Conservation (phyloP, 2,797 vertebrate genomes). For the Poecilia picta region DNA sequence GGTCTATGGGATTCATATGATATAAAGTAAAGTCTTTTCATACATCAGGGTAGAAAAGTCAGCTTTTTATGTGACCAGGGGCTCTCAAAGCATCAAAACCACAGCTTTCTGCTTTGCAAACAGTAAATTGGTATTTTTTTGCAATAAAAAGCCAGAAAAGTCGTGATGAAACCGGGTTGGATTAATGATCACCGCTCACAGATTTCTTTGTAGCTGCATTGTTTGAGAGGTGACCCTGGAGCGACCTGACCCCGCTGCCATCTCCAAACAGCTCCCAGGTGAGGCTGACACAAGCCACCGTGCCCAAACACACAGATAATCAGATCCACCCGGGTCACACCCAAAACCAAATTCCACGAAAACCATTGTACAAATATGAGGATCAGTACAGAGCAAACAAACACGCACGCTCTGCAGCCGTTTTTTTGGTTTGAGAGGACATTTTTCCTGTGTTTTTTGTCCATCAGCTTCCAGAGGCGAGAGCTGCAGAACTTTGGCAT, state of each 20-base stretch:
- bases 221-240: background rate
- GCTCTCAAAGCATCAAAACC: background rate
- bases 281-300: conserved; percentile 1
- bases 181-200: background rate
- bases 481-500: conserved; percentile 5
- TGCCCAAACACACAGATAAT: conserved; percentile 36
- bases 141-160: background rate
- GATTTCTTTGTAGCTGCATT: background rate
- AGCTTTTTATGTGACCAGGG: background rate
- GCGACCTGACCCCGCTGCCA: conserved; percentile 17
- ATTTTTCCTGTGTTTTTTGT: background rate
- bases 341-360: conserved; percentile 31
- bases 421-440: background rate
- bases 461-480: background rate
- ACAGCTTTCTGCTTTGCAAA: background rate
- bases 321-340: conserved; percentile 46
- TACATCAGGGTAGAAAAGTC: conserved; percentile 12
- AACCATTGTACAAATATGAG: conserved; percentile 40
- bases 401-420: background rate
- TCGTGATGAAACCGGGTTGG: background rate
- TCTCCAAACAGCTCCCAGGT: conserved; percentile 27
- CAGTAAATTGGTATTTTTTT: background rate
- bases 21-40: background rate
- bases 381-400: conserved; percentile 28
- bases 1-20: conserved; percentile 1